Percentiles rank a stretch among this genome's conserved stretches.
phyloP scores from a whole-genome alignment of 2,113 vertebrate species.

The Nycticebus coucang region DNA sequence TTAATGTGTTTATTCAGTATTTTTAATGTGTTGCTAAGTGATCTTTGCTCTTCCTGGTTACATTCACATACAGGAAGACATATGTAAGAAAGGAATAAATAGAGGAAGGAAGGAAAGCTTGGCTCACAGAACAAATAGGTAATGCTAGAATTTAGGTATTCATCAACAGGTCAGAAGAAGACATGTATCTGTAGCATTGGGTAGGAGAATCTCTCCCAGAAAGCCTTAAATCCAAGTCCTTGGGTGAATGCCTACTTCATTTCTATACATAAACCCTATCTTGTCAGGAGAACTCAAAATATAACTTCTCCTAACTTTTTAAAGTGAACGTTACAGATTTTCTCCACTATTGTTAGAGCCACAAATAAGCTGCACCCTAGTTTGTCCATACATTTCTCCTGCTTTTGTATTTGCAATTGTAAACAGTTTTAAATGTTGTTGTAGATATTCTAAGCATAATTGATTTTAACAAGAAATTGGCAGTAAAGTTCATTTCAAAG shows the following conservation, averaged over 20 bases:
- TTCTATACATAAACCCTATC: background rate
- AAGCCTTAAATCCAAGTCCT: background rate
- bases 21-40: background rate
- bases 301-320: background rate
- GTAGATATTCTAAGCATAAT: constrained; percentile 54
- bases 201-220: background rate
- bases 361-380: background rate
- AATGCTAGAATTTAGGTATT: background rate
- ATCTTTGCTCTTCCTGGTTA: background rate
- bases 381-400: background rate
- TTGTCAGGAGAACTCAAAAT: background rate
- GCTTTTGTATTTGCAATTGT: constrained; percentile 3
- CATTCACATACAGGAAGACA: background rate
- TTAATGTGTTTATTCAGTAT: background rate
- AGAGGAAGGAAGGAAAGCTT: background rate
- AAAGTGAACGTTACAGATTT: background rate
- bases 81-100: background rate
- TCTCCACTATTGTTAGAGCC: background rate
- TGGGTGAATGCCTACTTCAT: background rate
- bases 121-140: background rate
- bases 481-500: constrained; percentile 58
- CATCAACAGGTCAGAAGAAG: background rate
- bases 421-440: constrained; percentile 48
- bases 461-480: constrained; percentile 62
- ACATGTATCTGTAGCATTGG: background rate